These are phyloP conservation scores for Pandemis cinnamomeana DNA, from an alignment of 2,888 invertebrate species.

Conservation along the genomic window DNA sequence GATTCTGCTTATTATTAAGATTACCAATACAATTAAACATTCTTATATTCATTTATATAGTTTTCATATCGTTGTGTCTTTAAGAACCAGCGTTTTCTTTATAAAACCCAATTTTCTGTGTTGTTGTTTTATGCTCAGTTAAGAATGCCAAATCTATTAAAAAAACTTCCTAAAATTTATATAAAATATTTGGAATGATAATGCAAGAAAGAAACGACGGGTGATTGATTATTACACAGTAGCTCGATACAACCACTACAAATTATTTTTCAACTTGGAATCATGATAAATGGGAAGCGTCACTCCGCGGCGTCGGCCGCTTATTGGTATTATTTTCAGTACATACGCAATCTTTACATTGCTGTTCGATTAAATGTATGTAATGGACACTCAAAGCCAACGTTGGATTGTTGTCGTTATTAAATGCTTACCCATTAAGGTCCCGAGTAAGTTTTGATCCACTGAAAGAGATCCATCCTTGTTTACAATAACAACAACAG, in stretches of 20 bases:
- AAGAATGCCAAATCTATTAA: background rate
- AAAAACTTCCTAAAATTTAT: background rate
- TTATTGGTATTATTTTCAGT: background rate
- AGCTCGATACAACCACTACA: background rate
- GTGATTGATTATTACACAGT: background rate
- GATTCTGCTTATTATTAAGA: background rate
- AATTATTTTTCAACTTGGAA: background rate
- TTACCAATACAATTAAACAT: background rate
- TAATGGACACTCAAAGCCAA: conserved; percentile 21
- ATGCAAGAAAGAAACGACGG: background rate
- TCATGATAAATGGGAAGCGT: background rate
- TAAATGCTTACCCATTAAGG: conserved; percentile 88
- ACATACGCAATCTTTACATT: background rate
- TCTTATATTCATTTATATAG: background rate
- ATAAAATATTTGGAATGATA: background rate
- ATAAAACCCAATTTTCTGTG: background rate
- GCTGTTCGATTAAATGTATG: background rate
- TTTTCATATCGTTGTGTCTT: background rate
- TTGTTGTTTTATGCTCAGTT: background rate
- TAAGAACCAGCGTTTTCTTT: background rate
- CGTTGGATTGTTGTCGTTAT: background rate
- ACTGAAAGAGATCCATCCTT: conserved; percentile 93
- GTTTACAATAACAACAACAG: conserved; percentile 93
- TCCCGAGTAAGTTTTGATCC: conserved; percentile 91
- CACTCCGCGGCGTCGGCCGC: background rate